phyloP scores from a whole-genome alignment of 2,113 vertebrate species.

The Pterocles burchelli region DNA sequence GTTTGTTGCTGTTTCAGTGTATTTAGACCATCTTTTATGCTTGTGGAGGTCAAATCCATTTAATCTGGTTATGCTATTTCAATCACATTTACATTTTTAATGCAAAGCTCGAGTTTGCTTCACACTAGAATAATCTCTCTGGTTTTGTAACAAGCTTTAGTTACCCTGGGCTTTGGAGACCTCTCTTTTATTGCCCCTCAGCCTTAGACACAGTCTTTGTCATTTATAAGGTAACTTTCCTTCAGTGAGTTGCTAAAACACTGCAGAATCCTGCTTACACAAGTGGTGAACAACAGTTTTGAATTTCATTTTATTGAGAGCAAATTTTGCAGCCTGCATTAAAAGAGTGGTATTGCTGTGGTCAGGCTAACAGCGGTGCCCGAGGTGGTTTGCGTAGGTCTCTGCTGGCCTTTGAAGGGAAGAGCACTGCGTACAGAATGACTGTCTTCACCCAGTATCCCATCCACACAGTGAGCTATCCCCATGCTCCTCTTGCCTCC shows the following conservation, averaged over 20 bases:
- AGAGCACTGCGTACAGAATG: not conserved
- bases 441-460: not conserved
- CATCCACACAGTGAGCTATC: not conserved
- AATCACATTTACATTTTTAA: constrained; percentile 62
- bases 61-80: constrained; percentile 45
- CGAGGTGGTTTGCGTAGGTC: not conserved
- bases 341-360: not conserved
- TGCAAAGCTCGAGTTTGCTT: constrained; percentile 41
- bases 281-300: not conserved
- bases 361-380: not conserved
- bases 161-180: constrained; percentile 13
- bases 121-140: not conserved
- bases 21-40: not conserved
- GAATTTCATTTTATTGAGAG: not conserved
- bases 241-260: not conserved
- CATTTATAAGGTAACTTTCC: not conserved
- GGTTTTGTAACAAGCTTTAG: constrained; percentile 27
- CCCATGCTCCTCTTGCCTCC: not conserved
- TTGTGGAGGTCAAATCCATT: constrained; percentile 39
- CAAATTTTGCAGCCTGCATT: not conserved
- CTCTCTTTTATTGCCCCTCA: constrained; percentile 3
- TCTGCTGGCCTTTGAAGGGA: not conserved
- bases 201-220: not conserved
- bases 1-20: not conserved
- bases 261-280: not conserved